Conservation (phyloP, 2,888 invertebrate genomes). For the Eupithecia centaureata region DNA sequence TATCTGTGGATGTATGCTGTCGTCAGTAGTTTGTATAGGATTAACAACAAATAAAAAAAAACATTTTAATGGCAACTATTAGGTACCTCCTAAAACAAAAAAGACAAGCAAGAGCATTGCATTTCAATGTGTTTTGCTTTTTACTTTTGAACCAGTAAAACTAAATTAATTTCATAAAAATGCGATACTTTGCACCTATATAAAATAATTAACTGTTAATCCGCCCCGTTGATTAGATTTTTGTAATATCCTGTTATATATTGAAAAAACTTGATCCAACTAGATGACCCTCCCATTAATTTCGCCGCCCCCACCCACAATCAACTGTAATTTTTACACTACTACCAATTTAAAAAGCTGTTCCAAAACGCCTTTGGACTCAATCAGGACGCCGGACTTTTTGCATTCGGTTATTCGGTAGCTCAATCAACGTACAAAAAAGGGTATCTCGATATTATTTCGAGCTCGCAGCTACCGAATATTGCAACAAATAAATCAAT, state of each 20-base stretch:
- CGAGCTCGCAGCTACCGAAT: conserved; percentile 79
- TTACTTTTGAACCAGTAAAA: not conserved
- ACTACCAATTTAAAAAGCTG: conserved; percentile 35
- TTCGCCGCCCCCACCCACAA: conserved; percentile 67
- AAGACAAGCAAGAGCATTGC: not conserved
- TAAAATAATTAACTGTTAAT: conserved; percentile 15
- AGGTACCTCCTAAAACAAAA: not conserved
- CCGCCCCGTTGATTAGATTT: conserved; percentile 36
- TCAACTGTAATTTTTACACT: conserved; percentile 65
- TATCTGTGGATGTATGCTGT: not conserved
- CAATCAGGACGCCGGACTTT: conserved; percentile 46
- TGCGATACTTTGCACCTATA: not conserved
- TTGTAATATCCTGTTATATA: conserved; percentile 53
- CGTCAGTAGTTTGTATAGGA: not conserved
- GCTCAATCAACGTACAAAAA: conserved; percentile 68
- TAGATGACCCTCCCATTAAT: conserved; percentile 67
- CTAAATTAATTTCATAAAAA: not conserved
- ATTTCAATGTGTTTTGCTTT: not conserved
- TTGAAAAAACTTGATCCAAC: conserved; percentile 64
- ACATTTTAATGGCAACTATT: not conserved
- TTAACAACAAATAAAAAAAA: not conserved
- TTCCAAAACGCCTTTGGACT: conserved; percentile 36
- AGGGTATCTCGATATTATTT: conserved; percentile 64
- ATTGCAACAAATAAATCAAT: conserved; percentile 81
- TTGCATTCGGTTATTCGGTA: conserved; percentile 60